Base-by-base conservation (phyloP, 2,888 invertebrate species). In the Yponomeuta malinellus region DNA sequence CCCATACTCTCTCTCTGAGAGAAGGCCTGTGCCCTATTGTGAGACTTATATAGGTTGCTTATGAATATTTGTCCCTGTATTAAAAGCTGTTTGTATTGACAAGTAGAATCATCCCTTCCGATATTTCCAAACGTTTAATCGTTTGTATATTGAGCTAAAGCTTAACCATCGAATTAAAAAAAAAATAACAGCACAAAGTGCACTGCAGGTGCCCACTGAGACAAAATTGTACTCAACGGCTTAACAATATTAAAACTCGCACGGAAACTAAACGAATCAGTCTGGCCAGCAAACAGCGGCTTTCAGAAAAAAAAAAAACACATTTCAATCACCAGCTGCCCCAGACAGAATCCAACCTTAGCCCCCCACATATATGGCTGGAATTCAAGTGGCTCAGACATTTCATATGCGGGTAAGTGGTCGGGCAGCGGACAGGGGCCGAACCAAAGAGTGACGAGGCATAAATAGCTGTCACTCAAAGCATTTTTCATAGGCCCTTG, bases 241-340 rank as follows among this genome's bases (percentile, higher is more conserved):
- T 59, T 59, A 59, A 59, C 52, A 59, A 59, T 59, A 15, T 59
- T 59, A 59, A 59, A 59, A 59, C 52, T 59, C 15, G 52, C 52
- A n/a, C 68, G n/a, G 48, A 52, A 68, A 68, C 68, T 68, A 68
- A 68, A 48, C 52, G 68, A 68, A 68, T 68, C 68, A 68, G 48
- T 48, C 15, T 12, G 68, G 9, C 67, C 15, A 15, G 68, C 29
- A 12, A 68, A 31, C 23, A 68, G 29, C 52, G 29, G 8, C 37
- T 52, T 29, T 29, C 48, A 10, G 31, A 68, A 68, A 68, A 68
- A 68, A 68, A 68, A 48, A 37, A 43, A 43, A 43, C 52, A 65
- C 48, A 68, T 68, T 68, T 68, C 68, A 68, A 52, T 68, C 33
- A 59, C 52, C 15, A 59, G 15, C 37, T 15, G 29, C 23, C 68